Base-by-base conservation (phyloP, 2,888 invertebrate species). In the Cancer borealis region DNA sequence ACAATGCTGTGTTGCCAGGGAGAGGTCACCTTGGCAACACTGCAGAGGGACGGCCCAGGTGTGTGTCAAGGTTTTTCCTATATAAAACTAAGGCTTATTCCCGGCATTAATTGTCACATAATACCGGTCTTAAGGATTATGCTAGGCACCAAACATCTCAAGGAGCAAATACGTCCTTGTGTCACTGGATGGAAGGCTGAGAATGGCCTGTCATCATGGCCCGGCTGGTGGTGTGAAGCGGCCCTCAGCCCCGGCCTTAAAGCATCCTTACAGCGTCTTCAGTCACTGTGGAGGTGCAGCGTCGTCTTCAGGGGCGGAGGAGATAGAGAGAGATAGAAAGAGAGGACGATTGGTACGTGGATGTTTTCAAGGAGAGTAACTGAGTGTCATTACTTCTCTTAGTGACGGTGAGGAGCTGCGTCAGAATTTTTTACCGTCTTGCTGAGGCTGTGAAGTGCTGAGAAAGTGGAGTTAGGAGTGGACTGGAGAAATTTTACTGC, bases 41-140 rank as follows among this genome's bases (percentile, higher is more conserved):
- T 6, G n/a, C 66, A 6, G 49, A 4, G n/a, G 10, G 5, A 49
- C 26, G 39, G 21, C 60, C 21, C 60, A 60, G 12, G 54, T 90
- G 90, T 90, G 66, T 66, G 91, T 91, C 14, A 14, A 46, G 30
- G 49, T 26, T 26, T 47, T 46, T 26, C 39, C 49, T 90, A 10
- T 26, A 54, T 90, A n/a, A 17, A 26, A 54, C 30, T 49, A 54
- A 54, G 26, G 49, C 30, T 90, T 30, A 54, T 30, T 49, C 49
- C 30, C 14, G 47, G 89, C 54, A 54, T 88, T 79, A 79, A 79
- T 79, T 79, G 79, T 79, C 79, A 79, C 79, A 26, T 79, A 79
- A 79, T 79, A 79, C 30, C 30, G 30, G 26, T 30, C 30, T 79
- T 79, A 30, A 79, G 30, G 79, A 79, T 79, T 79, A 79, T 79